Conservation (phyloP, 2,888 invertebrate genomes). For the Hylaea fasciaria region DNA sequence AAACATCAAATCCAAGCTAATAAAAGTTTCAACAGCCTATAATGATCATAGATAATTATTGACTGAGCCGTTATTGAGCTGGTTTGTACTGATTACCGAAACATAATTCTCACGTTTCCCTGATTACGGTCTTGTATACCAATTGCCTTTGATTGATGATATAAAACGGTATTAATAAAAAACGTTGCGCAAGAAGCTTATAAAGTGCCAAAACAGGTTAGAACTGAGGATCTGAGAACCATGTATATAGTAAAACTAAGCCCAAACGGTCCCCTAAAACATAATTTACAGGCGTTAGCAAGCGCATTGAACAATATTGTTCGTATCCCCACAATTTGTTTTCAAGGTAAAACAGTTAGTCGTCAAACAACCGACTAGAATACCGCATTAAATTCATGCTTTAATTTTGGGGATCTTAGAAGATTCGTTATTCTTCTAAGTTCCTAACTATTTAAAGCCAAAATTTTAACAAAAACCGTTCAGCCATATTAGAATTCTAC, state of each 20-base stretch:
- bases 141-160: conserved; percentile 48
- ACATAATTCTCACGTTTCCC: conserved; percentile 47
- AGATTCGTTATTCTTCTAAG: no score
- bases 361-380: no score
- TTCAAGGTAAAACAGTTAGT: no score
- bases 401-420: no score
- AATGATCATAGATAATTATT: conserved; percentile 19
- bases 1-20: conserved; percentile 11
- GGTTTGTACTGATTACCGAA: conserved; percentile 32
- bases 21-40: conserved; percentile 7
- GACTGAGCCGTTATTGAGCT: conserved; percentile 18
- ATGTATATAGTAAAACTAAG: background rate
- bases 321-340: no score
- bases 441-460: no score
- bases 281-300: no score
- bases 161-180: conserved; percentile 41
- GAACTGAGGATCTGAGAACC: background rate
- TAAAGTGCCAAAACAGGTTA: conserved; percentile 10
- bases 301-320: no score
- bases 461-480: no score
- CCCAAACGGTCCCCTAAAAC: background rate
- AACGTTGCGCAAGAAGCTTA: background rate
- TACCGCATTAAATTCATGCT: no score
- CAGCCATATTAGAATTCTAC: no score
- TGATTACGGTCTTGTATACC: conserved; percentile 45